Percentiles rank a stretch among this genome's conserved stretches.
Conservation (phyloP, 2,113 vertebrate species). For the Mixornis gularis region DNA sequence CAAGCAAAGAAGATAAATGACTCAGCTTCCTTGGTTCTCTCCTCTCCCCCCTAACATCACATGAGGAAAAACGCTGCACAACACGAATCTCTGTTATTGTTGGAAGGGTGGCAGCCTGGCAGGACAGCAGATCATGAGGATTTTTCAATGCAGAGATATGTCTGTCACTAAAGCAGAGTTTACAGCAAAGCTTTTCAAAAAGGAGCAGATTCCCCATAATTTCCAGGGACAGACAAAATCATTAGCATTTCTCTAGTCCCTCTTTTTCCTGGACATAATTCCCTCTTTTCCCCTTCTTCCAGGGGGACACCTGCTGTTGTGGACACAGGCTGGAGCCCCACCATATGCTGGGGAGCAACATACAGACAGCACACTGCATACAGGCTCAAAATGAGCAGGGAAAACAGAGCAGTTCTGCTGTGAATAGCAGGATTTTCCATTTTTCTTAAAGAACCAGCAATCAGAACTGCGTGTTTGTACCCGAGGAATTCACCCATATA, state of each 20-base stretch:
- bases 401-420: background rate
- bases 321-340: background rate
- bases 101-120: background rate
- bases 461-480: background rate
- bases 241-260: background rate
- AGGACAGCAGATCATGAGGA: background rate
- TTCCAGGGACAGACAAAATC: background rate
- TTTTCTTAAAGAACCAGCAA: background rate
- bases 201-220: background rate
- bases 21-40: background rate
- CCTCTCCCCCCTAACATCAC: background rate
- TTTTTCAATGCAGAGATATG: background rate
- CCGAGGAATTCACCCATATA: background rate
- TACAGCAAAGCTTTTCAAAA: background rate
- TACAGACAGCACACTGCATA: background rate
- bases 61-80: background rate
- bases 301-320: fast-evolving
- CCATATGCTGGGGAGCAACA: background rate
- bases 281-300: background rate
- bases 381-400: background rate
- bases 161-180: background rate
- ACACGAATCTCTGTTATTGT: background rate
- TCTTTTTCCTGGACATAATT: fast-evolving
- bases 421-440: background rate
- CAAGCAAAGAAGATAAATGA: background rate